A percentile compares a stretch with the other conserved stretches of the same genome.
Evolutionary conservation across 1,140 invertebrate species (phyloP).

Genomic region (Heliothis virescens): DNA sequence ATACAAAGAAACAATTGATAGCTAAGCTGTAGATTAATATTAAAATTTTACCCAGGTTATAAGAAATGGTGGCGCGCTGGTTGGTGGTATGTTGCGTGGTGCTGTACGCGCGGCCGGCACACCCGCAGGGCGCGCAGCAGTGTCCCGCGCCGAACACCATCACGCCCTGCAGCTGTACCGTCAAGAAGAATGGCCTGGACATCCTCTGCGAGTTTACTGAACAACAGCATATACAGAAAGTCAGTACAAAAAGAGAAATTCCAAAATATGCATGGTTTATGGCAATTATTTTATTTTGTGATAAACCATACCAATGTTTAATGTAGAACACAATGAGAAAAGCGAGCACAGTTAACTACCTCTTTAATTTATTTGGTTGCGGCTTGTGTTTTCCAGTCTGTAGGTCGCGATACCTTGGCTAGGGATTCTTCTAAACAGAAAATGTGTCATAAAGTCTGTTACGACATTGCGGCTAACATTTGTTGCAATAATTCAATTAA

Average conservation of each 20-base stretch:
- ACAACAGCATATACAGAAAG: slow-evolving; percentile 89
- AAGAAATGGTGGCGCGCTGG: slow-evolving; percentile 75
- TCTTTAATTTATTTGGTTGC: too few species aligned
- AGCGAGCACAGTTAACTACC: too few species aligned
- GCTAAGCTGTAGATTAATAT: not conserved
- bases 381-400: too few species aligned
- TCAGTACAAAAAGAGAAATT: slow-evolving; percentile 36
- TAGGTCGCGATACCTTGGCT: too few species aligned
- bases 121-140: slow-evolving; percentile 87
- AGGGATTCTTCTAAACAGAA: too few species aligned
- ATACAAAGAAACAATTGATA: too few species aligned
- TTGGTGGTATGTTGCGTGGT: slow-evolving; percentile 75
- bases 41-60: slow-evolving; percentile 51
- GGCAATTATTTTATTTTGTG: too few species aligned
- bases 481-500: too few species aligned
- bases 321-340: too few species aligned
- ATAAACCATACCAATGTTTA: not conserved
- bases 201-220: slow-evolving; percentile 94
- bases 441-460: too few species aligned
- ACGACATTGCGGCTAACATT: too few species aligned
- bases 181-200: slow-evolving; percentile 95
- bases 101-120: slow-evolving; percentile 73
- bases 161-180: slow-evolving; percentile 91
- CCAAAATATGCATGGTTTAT: too few species aligned
- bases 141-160: slow-evolving; percentile 91